Base-by-base conservation (phyloP, 2,888 invertebrate genomes). In the Chymomyza procnemis region DNA sequence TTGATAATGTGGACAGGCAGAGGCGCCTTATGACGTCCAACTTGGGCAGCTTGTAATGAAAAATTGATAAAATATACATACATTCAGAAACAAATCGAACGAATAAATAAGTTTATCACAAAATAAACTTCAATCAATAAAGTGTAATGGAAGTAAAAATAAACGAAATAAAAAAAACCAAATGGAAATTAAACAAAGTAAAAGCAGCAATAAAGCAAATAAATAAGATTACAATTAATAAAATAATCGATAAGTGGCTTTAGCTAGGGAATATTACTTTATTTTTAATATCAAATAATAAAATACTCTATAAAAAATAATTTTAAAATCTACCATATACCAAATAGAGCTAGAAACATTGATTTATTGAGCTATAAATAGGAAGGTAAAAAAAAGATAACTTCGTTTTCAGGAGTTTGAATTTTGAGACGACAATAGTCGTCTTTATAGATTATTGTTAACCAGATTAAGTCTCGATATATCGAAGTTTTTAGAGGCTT, bases 161-260 rank as follows among this genome's bases (percentile, higher is more conserved):
- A 58, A 16, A 22, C 14, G 22, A n/a, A 12, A 34, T 30, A 59
- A 21, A 12, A 22, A 8, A 19, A 55, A 55, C n/a, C 22, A 78
- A 76, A 69, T 69, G 60, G 68, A 66, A 75, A 74, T 71, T 69
- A 70, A 75, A 73, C 71, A 66, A 73, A 68, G 63, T 41, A 16
- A 58, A 48, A 56, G 58, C 69, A 64, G 60, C 75, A 66, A 68
- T 59, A 68, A 76, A 76, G 71, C 64, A 78, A 86, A 86, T 73
- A 87, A 85, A 81, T 77, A 79, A 85, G 82, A 87, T 83, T 83
- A 85, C 82, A 83, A 77, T 85, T 83, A 87, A 81, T 83, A 83
- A 82, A 87, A 85, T 79, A 83, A 81, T 85, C 87, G 79, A 84
- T 83, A 84, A 84, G 82, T 84, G 82, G 9, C 19, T 41, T 9